Base-by-base conservation (phyloP, 2,113 vertebrate species). In the Callionymus lyra region DNA sequence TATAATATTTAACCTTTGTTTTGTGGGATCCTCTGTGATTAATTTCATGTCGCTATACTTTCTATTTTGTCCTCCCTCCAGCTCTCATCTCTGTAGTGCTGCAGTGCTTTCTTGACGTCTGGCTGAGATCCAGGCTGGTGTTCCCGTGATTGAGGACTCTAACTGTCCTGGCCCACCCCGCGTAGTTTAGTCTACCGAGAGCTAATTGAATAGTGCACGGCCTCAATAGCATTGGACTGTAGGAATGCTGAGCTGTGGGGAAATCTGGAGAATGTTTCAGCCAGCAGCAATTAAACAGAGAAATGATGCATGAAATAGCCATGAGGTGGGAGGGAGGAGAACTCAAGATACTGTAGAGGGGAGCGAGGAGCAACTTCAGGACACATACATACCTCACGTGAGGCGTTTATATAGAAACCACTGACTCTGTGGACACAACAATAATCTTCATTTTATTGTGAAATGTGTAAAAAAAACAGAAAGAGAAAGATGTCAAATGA, bases 261-360 rank as follows among this genome's bases (percentile, higher is more conserved):
- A 63, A 63, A 65, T 65, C 63, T 56, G 55, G 68, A 66, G 75
- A 68, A 41, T 63, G 65, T 53, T 69, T 75, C 77, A 76, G 68
- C 74, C 81, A 74, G 68, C 70, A 74, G 74, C 79, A 85, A 86
- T 87, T 86, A 86, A 82, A 84, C 81, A 64, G 67, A 70, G 76
- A 83, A 84, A 83, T 80, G 77, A 76, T 76, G 81, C 75, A 65
- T 85, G 75, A 84, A 86, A 83, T 79, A 68, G 69, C 52, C 59
- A 32, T 19, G 44, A 52, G 53, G 72, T 35, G 65, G 48, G 40
- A 32, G 38, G 8, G 6, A 13, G 33, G 45, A 47, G 47, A 54
- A 39, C 55, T 41, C 39, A 64, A 57, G 56, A 40, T 46, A 58
- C 50, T 53, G 47, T 47, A 50, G 64, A 66, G 68, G 44, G 33